Conservation (phyloP, 2,113 vertebrate species). For the Hemicordylus capensis region DNA sequence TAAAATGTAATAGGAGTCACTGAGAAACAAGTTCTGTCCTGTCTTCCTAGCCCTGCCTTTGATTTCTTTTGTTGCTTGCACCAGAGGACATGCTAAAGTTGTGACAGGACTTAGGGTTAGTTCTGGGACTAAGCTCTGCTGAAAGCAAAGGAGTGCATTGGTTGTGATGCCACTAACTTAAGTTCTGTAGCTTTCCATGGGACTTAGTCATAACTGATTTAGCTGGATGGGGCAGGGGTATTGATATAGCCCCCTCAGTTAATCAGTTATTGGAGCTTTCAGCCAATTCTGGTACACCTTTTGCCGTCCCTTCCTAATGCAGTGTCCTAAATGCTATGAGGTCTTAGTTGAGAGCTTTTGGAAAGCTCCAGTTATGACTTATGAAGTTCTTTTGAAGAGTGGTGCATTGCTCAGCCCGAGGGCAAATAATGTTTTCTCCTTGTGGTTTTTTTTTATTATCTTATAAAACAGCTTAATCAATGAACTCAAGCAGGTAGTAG, state of each 20-base stretch:
- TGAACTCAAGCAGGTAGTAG: conserved; percentile 48
- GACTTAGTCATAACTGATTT: neutral
- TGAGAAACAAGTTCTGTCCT: too few species aligned
- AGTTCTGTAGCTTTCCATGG: too few species aligned
- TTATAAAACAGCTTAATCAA: conserved; percentile 62
- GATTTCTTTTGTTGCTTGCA: too few species aligned
- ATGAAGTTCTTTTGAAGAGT: conserved; percentile 25
- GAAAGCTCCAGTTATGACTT: conserved; percentile 37
- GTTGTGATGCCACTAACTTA: too few species aligned
- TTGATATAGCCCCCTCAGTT: neutral
- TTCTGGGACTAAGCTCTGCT: too few species aligned
- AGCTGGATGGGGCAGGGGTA: neutral
- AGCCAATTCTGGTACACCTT: neutral
- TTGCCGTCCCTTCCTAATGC: neutral
- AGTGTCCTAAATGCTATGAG: too few species aligned
- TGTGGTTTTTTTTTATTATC: conserved; percentile 36
- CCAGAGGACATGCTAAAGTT: too few species aligned
- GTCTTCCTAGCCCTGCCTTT: too few species aligned
- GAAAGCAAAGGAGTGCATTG: too few species aligned
- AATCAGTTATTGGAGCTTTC: neutral
- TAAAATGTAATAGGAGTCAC: too few species aligned
- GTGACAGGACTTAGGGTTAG: too few species aligned
- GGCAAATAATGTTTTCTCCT: conserved; percentile 27
- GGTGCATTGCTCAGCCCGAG: conserved; percentile 11
- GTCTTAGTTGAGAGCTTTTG: neutral